These are phyloP conservation scores for Vireo griseus DNA, from an alignment of 2,797 vertebrate genomes.

Conservation along the genomic window DNA sequence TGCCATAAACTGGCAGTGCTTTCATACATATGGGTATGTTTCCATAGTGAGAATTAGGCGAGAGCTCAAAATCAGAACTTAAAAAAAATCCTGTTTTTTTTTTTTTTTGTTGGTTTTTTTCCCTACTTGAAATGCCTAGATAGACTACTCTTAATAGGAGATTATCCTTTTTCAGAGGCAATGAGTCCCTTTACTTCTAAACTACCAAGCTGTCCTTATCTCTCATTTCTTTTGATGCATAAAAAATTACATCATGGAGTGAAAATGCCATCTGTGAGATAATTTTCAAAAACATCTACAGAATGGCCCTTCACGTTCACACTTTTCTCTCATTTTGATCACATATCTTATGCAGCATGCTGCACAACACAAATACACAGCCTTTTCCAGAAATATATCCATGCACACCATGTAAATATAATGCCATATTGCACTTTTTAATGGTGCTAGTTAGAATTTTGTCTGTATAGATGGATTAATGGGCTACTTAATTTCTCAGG, in stretches of 20 bases:
- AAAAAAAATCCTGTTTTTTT: not conserved
- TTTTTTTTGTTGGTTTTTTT: rapidly evolving
- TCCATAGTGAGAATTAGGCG: not conserved
- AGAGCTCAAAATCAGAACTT: not conserved
- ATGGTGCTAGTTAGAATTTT: not conserved
- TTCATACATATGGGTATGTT: not conserved
- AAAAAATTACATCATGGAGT: not conserved
- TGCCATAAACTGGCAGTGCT: not conserved
- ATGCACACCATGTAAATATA: not conserved
- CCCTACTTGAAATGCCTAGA: not conserved
- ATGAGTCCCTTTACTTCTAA: not conserved
- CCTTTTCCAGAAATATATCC: not conserved
- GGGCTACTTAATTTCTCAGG: not conserved
- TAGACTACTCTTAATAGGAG: not conserved
- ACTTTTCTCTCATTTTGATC: not conserved
- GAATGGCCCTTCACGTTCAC: not conserved
- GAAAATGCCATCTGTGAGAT: constrained; percentile 4
- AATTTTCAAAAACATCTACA: not conserved
- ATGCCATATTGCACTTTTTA: not conserved
- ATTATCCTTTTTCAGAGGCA: not conserved
- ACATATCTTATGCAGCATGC: not conserved
- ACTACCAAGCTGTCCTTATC: not conserved
- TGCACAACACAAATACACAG: not conserved
- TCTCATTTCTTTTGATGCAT: not conserved
- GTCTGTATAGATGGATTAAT: not conserved